Evolutionary conservation across 37 sponge, comb jelly and placozoan species (phyloP).

Genomic region (Bolinopsis microptera): DNA sequence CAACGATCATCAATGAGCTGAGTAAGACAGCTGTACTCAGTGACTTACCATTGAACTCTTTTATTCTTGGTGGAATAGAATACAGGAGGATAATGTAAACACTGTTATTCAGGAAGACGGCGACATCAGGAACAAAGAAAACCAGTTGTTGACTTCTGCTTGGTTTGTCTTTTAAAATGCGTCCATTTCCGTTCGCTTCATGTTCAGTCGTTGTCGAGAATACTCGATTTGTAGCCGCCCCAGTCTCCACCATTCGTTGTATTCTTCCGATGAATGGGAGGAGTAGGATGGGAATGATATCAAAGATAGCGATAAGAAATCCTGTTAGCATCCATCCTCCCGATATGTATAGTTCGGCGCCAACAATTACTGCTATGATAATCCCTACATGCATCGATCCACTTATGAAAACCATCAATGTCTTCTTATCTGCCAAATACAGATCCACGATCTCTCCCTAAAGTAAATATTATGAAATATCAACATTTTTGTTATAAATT

Average conservation of each 20-base stretch:
- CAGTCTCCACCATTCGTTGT: not conserved
- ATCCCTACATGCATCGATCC: not conserved
- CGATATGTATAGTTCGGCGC: not conserved
- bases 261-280: not conserved
- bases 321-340: slow-evolving; percentile 15
- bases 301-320: not conserved
- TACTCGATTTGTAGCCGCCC: not conserved
- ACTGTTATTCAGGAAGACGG: not conserved
- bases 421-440: not conserved
- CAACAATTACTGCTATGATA: not conserved
- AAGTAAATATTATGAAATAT: too few relatives aligned
- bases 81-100: not conserved
- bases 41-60: not conserved
- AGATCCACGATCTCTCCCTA: slow-evolving; percentile 26
- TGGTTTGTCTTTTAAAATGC: not conserved
- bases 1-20: not conserved
- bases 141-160: not conserved
- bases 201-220: not conserved
- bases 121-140: not conserved
- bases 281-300: not conserved
- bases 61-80: slow-evolving; percentile 10
- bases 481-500: too few relatives aligned
- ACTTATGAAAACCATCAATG: not conserved
- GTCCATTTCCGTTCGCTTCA: not conserved
- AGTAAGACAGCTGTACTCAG: not conserved